Evolutionary conservation across 2,797 vertebrate genomes (phyloP), one percentile per base, ranked within the genome.

Genomic region (Astyanax mexicanus): DNA sequence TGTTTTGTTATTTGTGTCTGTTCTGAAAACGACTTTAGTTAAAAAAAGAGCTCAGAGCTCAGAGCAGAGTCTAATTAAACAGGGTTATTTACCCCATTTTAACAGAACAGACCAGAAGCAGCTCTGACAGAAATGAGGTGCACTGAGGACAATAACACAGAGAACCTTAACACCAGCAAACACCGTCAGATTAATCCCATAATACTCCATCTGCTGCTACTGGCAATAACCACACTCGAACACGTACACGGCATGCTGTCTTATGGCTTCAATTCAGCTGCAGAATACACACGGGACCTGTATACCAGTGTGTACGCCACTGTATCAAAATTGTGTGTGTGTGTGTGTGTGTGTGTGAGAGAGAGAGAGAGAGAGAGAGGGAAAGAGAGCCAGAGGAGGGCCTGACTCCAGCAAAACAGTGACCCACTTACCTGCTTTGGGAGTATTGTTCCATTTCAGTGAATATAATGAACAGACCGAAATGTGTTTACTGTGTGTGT

Each of bases 371-470:
- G n/a, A n/a, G n/a, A n/a, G n/a, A n/a, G n/a, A n/a, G n/a, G n/a
- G n/a, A n/a, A n/a, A n/a, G n/a, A n/a, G n/a, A n/a, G n/a, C n/a
- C n/a, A n/a, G 74, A n/a, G n/a, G n/a, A n/a, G 29, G 75, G 73
- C 64, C 69, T 38, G 13, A 68, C 70, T 68, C 70, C 62, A 72
- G 49, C 32, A 23, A 38, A 32, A 57, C 54, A 44, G 52, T 80
- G 83, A 82, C 80, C 80, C 69, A 82, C 62, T 82, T 82, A 78
- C 78, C 72, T 84, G 80, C 29, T 58, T 61, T 60, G 67, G 38
- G 23, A 69, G 21, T 7, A 68, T 35, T 80, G 6, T 13, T 66
- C 70, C 58, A 10, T 40, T 77, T 54, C 47, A 52, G 65, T 49
- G 29, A 54, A 42, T 27, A 21, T 12, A 76, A 67, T 17, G 52